These are phyloP conservation scores for Esox niger DNA, from an alignment of 2,113 vertebrate species.

Conservation along the genomic window DNA sequence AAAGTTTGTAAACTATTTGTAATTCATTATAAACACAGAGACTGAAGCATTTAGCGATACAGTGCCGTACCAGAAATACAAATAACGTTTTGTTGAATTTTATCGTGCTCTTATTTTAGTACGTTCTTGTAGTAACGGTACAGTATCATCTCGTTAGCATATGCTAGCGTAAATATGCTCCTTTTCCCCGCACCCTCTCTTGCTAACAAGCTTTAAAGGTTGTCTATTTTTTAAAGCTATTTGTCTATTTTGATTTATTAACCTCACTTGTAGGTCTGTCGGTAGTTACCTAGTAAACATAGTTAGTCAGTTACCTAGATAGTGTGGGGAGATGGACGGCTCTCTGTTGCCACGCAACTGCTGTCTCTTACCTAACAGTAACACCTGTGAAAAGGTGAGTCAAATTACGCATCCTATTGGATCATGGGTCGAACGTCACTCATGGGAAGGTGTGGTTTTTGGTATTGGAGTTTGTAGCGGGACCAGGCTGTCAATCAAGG, in stretches of 20 bases:
- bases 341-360: background rate
- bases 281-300: background rate
- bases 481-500: too few species aligned
- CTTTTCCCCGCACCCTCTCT: too few species aligned
- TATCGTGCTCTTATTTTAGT: too few species aligned
- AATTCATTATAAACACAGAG: background rate
- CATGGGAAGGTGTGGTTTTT: too few species aligned
- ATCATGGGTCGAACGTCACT: background rate
- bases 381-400: conserved; percentile 1
- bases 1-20: conserved; percentile 31
- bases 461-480: too few species aligned
- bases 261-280: too few species aligned
- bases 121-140: too few species aligned
- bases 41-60: background rate
- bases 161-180: too few species aligned
- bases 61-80: background rate
- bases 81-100: background rate
- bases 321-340: background rate
- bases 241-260: too few species aligned
- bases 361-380: background rate
- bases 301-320: background rate
- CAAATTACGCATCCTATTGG: background rate
- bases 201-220: too few species aligned
- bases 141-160: too few species aligned
- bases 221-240: too few species aligned